Conservation (phyloP, 2,797 vertebrate species). For the Cynodonichthys magdalenae region DNA sequence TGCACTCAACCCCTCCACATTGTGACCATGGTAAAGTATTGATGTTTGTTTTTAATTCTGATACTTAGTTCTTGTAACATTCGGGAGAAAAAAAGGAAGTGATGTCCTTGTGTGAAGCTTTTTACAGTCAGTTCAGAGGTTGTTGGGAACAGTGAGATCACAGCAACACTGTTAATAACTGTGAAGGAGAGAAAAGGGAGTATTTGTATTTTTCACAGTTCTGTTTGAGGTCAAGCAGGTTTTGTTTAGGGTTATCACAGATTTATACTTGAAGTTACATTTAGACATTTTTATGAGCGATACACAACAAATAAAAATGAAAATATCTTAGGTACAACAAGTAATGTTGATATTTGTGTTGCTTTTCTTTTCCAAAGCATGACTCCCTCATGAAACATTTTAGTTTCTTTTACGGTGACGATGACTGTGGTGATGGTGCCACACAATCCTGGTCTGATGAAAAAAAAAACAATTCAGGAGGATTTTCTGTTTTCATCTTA, state of each 20-base stretch:
- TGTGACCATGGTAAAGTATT: constrained; percentile 75
- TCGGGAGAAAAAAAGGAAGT: constrained; percentile 48
- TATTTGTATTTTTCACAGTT: background rate
- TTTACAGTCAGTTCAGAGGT: background rate
- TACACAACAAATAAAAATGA: background rate
- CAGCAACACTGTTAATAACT: background rate
- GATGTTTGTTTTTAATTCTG: constrained; percentile 21
- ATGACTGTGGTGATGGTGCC: background rate
- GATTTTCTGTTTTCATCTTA: background rate
- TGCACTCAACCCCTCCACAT: constrained; percentile 17
- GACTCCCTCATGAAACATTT: constrained; percentile 3
- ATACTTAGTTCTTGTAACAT: constrained; percentile 9
- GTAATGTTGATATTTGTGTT: background rate
- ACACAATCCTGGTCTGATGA: background rate
- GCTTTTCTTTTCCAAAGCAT: background rate
- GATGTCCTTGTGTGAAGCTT: background rate
- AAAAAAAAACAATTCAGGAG: background rate
- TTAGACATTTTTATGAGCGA: background rate
- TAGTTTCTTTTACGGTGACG: background rate
- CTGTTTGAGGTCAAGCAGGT: background rate
- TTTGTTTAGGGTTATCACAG: background rate
- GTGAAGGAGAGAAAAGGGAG: background rate
- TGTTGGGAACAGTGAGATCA: background rate
- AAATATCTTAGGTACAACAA: background rate
- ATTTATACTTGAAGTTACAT: too few species aligned